Percentiles rank a stretch among this genome's conserved stretches.
phyloP scores from a whole-genome alignment of 2,113 vertebrate species.

The Saimiri boliviensis region DNA sequence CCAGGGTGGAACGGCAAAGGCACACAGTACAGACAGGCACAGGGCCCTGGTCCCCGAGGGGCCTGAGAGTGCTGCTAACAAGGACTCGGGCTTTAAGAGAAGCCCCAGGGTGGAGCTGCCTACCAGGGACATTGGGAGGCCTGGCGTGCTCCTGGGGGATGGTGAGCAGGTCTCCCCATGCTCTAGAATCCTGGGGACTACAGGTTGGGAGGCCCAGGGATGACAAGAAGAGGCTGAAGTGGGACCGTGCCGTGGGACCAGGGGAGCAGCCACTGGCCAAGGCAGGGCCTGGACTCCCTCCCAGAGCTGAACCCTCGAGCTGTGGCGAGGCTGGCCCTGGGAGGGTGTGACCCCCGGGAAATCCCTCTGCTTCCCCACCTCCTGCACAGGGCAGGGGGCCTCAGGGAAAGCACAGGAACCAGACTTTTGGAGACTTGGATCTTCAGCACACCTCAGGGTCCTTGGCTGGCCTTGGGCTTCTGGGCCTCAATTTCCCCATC shows the following conservation, averaged over 20 bases:
- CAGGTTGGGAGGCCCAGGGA: not conserved
- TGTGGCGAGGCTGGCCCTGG: not conserved
- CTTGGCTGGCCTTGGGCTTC: not conserved
- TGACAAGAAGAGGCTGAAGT: not conserved
- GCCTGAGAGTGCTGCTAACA: not conserved
- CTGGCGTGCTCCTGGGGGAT: accelerated
- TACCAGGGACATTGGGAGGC: not conserved
- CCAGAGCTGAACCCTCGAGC: not conserved
- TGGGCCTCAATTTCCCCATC: not conserved
- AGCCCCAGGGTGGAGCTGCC: not conserved
- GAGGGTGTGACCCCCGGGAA: not conserved
- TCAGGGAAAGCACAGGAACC: not conserved
- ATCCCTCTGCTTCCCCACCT: not conserved
- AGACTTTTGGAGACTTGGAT: not conserved
- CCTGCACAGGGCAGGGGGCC: not conserved
- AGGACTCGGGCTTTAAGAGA: not conserved
- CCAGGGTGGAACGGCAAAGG: not conserved
- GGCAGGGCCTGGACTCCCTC: not conserved
- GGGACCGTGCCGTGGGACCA: not conserved
- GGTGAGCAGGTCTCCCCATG: not conserved
- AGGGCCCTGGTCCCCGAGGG: accelerated
- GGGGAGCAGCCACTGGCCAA: not conserved
- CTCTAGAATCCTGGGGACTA: not conserved
- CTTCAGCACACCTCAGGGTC: not conserved
- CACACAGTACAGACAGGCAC: not conserved